These are phyloP conservation scores for Thymelicus acteon DNA, from an alignment of 2,888 invertebrate species.

Conservation along the genomic window DNA sequence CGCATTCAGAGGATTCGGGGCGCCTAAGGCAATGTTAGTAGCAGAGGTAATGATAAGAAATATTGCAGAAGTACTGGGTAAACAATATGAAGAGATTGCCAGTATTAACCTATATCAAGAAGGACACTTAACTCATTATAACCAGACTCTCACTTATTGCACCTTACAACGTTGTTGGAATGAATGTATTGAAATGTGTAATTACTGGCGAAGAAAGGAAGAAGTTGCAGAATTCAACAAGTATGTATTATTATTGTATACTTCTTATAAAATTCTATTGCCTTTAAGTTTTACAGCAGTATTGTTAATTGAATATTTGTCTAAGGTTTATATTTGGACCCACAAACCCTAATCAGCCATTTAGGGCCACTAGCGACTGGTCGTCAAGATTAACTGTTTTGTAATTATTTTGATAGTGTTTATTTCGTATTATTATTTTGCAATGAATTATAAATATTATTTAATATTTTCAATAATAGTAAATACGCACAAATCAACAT, in stretches of 20 bases:
- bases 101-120: conserved; percentile 91
- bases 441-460: no score
- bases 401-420: no score
- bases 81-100: conserved; percentile 87
- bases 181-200: conserved; percentile 88
- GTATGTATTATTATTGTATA: conserved; percentile 59
- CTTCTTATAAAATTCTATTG: no score
- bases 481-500: no score
- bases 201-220: conserved; percentile 85
- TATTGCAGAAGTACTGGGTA: conserved; percentile 88
- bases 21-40: conserved; percentile 94
- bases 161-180: conserved; percentile 90
- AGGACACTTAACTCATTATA: conserved; percentile 91
- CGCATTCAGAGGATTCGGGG: conserved; percentile 96
- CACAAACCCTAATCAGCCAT: no score
- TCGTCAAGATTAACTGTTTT: no score
- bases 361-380: no score
- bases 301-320: no score
- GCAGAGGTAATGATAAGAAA: conserved; percentile 91
- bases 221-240: conserved; percentile 89
- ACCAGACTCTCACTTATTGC: conserved; percentile 89
- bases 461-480: no score
- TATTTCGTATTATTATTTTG: no score
- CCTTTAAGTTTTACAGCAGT: no score
- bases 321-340: no score